phyloP scores from a whole-genome alignment of 2,797 vertebrate species.

The Tenualosa thibaudeaui region DNA sequence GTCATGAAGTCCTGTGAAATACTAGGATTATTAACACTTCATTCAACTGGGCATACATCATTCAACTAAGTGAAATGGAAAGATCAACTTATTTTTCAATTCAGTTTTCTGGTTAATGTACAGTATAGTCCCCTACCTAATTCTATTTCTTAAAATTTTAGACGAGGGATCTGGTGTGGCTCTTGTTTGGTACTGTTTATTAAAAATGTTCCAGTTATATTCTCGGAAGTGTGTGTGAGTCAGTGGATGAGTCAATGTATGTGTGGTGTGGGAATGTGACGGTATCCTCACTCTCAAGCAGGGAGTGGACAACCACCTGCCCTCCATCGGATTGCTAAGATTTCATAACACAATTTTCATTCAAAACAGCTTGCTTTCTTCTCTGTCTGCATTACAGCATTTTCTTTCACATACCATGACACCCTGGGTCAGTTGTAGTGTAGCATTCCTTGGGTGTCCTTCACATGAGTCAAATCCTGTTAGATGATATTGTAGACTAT shows the following conservation, averaged over 20 bases:
- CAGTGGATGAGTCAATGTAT: not conserved
- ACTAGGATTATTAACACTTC: not conserved
- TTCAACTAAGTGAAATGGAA: not conserved
- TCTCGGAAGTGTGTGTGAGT: not conserved
- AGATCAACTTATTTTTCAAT: not conserved
- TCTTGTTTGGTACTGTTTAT: not conserved
- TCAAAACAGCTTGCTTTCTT: not conserved
- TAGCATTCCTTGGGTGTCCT: not conserved
- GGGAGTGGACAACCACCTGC: conserved; percentile 5
- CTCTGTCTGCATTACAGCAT: not conserved
- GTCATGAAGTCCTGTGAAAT: not conserved
- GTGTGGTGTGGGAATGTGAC: not conserved
- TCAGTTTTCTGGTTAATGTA: too few relatives aligned
- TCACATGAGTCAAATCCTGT: not conserved
- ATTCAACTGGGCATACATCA: not conserved
- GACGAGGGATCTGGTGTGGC: not conserved
- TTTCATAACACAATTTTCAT: not conserved
- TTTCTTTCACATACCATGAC: not conserved
- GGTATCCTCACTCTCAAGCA: not conserved
- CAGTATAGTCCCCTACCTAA: not conserved
- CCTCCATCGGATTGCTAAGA: not conserved
- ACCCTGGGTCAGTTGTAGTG: not conserved
- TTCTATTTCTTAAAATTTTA: not conserved
- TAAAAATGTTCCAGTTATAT: not conserved
- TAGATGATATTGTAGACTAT: not conserved